Base-by-base conservation (phyloP, 2,888 invertebrate species). In the Megamerina dolium region DNA sequence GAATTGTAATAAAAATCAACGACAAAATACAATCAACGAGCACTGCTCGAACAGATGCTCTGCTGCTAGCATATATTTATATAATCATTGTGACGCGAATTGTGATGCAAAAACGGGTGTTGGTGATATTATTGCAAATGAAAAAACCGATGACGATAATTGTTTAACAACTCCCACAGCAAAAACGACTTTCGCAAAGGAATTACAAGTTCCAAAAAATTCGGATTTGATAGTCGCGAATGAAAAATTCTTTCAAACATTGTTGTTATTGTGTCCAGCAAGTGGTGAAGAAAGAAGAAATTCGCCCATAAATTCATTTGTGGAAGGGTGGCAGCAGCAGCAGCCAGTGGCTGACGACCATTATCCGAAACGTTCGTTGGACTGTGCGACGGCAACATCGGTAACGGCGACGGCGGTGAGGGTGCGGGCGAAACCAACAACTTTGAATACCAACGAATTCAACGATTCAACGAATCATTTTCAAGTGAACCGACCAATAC, bases 61-160 rank as follows among this genome's bases (percentile, higher is more conserved):
- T 36, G 47, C 43, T 38, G 46, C 49, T 41, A 46, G 16, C 14
- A 33, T 45, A 13, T 51, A 50, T 55, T 52, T 52, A 45, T 53
- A 49, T 52, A 56, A 56, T 50, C 49, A 50, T 27, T 36, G 37
- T 43, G 39, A 41, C 8, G 6, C 8, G 6, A 23, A 8, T 23
- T 23, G 23, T 23, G 23, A 23, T 8, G 10, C 23, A 23, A 19
- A 19, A 38, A 37, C 48, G 37, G 40, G 31, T 41, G 36, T 38
- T 34, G 34, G 36, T 50, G 49, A 46, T 39, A 37, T 46, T 19
- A 37, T 41, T 23, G 40, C 30, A 32, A 40, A 36, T 41, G 46
- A 48, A 29, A 45, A 35, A 38, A 38, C 37, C 4, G n/a, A 2
- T 30, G 3, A n/a, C 27, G 34, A 16, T 36, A 32, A 23, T 42